Base-by-base conservation (phyloP, 2,888 invertebrate genomes). In the Chrysodeixis includens region DNA sequence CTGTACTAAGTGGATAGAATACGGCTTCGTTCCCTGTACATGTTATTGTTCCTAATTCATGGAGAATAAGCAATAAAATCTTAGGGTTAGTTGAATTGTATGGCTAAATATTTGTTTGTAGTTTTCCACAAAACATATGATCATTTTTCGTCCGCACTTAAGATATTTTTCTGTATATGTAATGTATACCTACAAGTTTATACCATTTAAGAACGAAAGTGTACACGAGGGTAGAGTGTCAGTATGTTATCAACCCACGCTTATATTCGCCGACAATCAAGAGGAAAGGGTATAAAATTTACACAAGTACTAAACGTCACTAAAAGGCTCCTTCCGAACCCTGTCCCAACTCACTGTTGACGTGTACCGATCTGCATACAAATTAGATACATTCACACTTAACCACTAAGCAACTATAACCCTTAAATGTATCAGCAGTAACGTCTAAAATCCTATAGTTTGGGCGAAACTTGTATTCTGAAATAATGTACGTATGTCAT, bases 351-450 rank as follows among this genome's bases (percentile, higher is more conserved):
- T 85, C 84, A 84, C 80, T 73, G 77, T 76, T 85, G 86, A 84
- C 86, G 78, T 73, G 77, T 75, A 69, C 74, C 75, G 79, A 83
- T 84, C 79, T 82, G 82, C 83, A 85, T 86, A 85, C 81, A 86
- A 86, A 86, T 86, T 83, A 84, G 76, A 77, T 67, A 75, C 69
- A 79, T 76, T 73, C 63, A 62, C 66, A 69, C 68, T 46, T 46
- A 18, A 6, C 49, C 12, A 46, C 8, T 57, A 65, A 1, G 7
- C 40, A 53, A 70, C 71, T 75, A 76, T 49, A 18, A 71, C 5
- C 75, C 65, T 52, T 68, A 71, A 54, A 1, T 9, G 1, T 55
- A 6, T 10, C n/a, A 14, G 0, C 26, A 0, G 1, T 71, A 78
- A 62, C 70, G 76, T 32, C 44, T n/a, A 70, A 30, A 58, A 66